Percentiles rank a stretch among this genome's conserved stretches.
phyloP scores from a whole-genome alignment of 2,113 vertebrate genomes.

The Menidia beryllina region DNA sequence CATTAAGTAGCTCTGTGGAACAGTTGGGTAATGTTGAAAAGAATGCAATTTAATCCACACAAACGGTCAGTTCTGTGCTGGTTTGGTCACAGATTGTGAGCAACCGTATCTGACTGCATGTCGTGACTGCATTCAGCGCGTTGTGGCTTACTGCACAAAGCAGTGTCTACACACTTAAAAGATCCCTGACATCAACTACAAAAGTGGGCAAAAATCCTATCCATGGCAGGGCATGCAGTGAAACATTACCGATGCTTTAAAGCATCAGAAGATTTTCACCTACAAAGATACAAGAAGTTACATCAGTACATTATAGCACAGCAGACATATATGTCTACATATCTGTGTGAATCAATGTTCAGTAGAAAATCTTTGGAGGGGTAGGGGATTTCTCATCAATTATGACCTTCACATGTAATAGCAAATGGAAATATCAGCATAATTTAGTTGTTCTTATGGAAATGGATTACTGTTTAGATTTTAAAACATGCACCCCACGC shows the following conservation, averaged over 20 bases:
- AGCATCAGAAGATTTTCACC: slow-evolving; percentile 48
- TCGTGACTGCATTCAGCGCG: neutral
- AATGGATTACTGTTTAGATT: slow-evolving; percentile 70
- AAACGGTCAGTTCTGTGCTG: slow-evolving; percentile 1
- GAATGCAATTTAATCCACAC: slow-evolving; percentile 68
- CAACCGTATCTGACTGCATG: slow-evolving; percentile 62
- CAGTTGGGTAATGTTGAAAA: slow-evolving; percentile 39
- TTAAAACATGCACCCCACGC: slow-evolving; percentile 69
- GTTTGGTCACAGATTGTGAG: slow-evolving; percentile 67
- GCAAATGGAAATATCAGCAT: slow-evolving; percentile 65
- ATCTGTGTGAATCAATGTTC: slow-evolving; percentile 29
- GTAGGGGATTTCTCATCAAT: slow-evolving; percentile 58
- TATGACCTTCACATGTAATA: slow-evolving; percentile 64
- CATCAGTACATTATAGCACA: slow-evolving; percentile 2
- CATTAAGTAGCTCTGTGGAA: slow-evolving; percentile 46
- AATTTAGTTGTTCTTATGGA: slow-evolving; percentile 66
- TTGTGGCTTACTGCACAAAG: slow-evolving; percentile 77
- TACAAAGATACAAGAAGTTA: slow-evolving; percentile 25
- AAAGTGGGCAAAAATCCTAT: slow-evolving; percentile 17
- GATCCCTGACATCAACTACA: too few species aligned
- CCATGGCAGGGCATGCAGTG: slow-evolving; percentile 57
- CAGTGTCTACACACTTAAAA: neutral
- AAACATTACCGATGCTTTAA: slow-evolving; percentile 36
- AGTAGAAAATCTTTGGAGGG: slow-evolving; percentile 40
- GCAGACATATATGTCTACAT: slow-evolving; percentile 34